phyloP scores from a whole-genome alignment of 1,140 invertebrate species.

The Drosophila yakuba region DNA sequence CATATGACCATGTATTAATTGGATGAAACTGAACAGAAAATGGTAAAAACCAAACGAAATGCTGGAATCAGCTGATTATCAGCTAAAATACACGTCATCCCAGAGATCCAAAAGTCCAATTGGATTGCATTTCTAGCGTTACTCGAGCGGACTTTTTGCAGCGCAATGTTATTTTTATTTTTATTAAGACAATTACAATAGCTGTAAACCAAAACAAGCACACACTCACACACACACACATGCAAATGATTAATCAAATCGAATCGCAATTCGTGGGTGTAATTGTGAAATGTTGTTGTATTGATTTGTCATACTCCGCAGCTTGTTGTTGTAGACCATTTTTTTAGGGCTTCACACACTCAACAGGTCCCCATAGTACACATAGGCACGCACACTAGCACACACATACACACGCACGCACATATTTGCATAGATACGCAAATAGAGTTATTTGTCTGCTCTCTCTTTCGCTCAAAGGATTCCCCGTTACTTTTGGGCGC shows the following conservation, averaged over 20 bases:
- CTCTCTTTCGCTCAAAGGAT: slow-evolving; percentile 12
- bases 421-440: not conserved
- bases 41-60: not conserved
- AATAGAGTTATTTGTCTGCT: not conserved
- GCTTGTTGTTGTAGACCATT: slow-evolving; percentile 16
- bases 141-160: not conserved
- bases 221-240: not conserved
- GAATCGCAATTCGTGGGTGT: slow-evolving; percentile 35
- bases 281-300: slow-evolving; percentile 45
- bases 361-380: slow-evolving; percentile 19
- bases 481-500: not conserved
- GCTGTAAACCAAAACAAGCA: not conserved
- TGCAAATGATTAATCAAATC: not conserved
- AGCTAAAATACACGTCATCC: not conserved
- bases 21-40: not conserved
- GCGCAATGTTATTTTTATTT: not conserved
- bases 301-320: slow-evolving; percentile 35
- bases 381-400: too few relatives aligned
- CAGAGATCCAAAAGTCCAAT: not conserved
- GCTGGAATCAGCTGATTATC: too few relatives aligned
- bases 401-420: too few relatives aligned
- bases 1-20: too few relatives aligned
- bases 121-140: not conserved
- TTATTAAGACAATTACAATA: not conserved
- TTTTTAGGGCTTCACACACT: slow-evolving; percentile 43